Percentiles rank a stretch among this genome's conserved stretches.
These are phyloP conservation scores for Paraescarpia echinospica DNA, from an alignment of 1,140 invertebrate genomes.

Conservation along the genomic window DNA sequence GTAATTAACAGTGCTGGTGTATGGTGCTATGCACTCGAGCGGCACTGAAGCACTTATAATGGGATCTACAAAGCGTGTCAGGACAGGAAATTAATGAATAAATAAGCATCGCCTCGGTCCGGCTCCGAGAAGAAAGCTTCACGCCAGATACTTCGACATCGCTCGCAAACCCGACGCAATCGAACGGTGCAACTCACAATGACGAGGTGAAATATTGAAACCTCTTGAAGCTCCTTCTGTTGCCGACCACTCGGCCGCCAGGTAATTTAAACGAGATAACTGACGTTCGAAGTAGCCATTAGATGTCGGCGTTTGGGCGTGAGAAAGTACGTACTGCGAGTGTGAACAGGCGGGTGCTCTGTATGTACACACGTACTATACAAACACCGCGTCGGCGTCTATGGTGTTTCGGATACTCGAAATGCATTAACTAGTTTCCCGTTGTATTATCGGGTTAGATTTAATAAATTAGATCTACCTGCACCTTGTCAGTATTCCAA, in stretches of 20 bases:
- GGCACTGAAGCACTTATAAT: background rate
- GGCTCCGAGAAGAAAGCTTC: background rate
- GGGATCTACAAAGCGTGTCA: background rate
- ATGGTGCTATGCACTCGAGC: background rate
- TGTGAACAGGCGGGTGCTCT: background rate
- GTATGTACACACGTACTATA: background rate
- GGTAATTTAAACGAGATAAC: background rate
- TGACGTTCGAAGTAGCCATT: background rate
- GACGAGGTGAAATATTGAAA: background rate
- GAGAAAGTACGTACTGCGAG: background rate
- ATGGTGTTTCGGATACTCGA: background rate
- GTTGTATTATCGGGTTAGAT: background rate
- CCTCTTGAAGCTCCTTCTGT: background rate
- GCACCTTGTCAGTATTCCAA: background rate
- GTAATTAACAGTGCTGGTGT: background rate
- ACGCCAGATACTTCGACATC: background rate
- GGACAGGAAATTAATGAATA: background rate
- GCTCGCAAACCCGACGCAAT: background rate
- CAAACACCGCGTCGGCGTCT: background rate
- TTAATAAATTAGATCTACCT: background rate
- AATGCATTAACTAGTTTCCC: background rate
- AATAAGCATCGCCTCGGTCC: background rate
- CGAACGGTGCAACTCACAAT: background rate
- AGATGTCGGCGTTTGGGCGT: background rate
- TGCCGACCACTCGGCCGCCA: background rate